phyloP scores from a whole-genome alignment of 2,888 invertebrate genomes.

The Tachina fera region DNA sequence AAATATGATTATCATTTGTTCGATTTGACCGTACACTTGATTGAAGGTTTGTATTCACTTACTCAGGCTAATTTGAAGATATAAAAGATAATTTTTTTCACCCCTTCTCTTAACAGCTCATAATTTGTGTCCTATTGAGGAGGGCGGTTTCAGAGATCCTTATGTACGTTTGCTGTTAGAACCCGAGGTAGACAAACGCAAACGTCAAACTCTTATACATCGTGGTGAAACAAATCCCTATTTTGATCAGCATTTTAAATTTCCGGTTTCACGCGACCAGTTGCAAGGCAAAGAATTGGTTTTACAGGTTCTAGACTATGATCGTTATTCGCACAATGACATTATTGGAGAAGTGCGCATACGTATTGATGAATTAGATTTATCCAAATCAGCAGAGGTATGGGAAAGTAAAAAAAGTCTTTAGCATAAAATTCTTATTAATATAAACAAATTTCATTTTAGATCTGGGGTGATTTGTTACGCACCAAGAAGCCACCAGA shows the following conservation, averaged over 20 bases:
- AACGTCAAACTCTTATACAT: slow-evolving; percentile 92
- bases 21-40: slow-evolving; percentile 94
- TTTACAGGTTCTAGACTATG: slow-evolving; percentile 82
- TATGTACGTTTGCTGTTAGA: slow-evolving; percentile 91
- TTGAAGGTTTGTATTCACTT: slow-evolving; percentile 87
- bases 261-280: slow-evolving; percentile 95
- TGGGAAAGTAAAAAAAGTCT: not conserved
- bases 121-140: slow-evolving; percentile 91
- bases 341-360: slow-evolving; percentile 93
- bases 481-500: slow-evolving; percentile 92
- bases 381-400: slow-evolving; percentile 84
- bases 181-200: slow-evolving; percentile 93
- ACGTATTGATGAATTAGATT: slow-evolving; percentile 90
- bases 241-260: slow-evolving; percentile 96
- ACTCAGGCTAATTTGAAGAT: not conserved
- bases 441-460: slow-evolving; percentile 79
- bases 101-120: slow-evolving; percentile 85
- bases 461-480: slow-evolving; percentile 95
- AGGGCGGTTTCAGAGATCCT: slow-evolving; percentile 95
- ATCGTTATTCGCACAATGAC: slow-evolving; percentile 92
- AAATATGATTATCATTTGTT: slow-evolving; percentile 95
- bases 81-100: not conserved
- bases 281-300: slow-evolving; percentile 89
- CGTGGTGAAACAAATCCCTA: slow-evolving; percentile 93
- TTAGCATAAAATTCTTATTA: not conserved